Evolutionary conservation across 2,113 vertebrate species (phyloP).

Genomic region (Vulpes vulpes): DNA sequence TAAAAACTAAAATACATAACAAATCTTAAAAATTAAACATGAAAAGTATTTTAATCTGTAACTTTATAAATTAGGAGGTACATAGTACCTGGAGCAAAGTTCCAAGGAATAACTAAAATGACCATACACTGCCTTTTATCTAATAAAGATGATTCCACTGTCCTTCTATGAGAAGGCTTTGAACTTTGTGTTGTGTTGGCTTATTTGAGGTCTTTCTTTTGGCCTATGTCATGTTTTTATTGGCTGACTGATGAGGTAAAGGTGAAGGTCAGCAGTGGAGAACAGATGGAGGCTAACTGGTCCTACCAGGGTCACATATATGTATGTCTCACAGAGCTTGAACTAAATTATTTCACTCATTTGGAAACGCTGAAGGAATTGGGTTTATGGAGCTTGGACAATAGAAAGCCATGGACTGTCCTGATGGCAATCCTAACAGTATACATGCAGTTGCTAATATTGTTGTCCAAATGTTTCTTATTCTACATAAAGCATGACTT

Average conservation of each 20-base stretch:
- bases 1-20: slow-evolving; percentile 24
- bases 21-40: slow-evolving; percentile 32
- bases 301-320: not conserved
- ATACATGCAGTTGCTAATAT: not conserved
- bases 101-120: not conserved
- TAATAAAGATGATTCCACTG: not conserved
- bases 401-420: not conserved
- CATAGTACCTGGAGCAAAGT: not conserved
- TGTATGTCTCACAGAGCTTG: not conserved
- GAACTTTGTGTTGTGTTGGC: not conserved
- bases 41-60: not conserved
- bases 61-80: not conserved
- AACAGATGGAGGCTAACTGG: slow-evolving; percentile 14
- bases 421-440: not conserved
- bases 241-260: not conserved
- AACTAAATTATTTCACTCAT: not conserved
- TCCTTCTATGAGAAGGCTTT: not conserved
- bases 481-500: not conserved
- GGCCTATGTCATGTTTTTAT: not conserved
- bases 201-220: slow-evolving; percentile 34
- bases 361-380: not conserved
- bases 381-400: slow-evolving; percentile 16
- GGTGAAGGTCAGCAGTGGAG: slow-evolving; percentile 26
- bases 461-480: not conserved
- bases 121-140: not conserved